Evolutionary conservation across 2,888 invertebrate genomes (phyloP).

Genomic region (Mimachlamys varia): DNA sequence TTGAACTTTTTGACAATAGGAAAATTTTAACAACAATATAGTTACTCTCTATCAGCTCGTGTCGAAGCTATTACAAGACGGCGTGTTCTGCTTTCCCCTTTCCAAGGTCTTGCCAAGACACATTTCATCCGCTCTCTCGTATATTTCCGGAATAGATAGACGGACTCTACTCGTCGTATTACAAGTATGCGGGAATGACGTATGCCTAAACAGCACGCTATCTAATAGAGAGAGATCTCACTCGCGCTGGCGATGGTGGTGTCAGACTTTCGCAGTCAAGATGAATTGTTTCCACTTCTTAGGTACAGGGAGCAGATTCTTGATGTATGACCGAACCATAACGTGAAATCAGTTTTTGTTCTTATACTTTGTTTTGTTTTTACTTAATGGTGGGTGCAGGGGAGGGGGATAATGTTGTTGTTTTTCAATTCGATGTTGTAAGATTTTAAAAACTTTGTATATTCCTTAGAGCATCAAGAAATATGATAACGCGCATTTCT

Average conservation of each 20-base stretch:
- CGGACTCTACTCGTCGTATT: neutral
- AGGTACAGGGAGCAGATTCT: neutral
- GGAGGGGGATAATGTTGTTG: too few species aligned
- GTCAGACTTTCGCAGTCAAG: neutral
- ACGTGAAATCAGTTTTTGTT: too few species aligned
- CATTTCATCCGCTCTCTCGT: neutral
- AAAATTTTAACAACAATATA: neutral
- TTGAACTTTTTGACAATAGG: constrained; percentile 12
- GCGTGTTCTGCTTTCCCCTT: neutral
- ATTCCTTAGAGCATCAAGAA: too few species aligned
- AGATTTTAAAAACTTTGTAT: too few species aligned
- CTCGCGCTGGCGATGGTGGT: neutral
- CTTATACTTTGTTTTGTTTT: too few species aligned
- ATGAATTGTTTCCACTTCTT: neutral
- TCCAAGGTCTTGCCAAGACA: neutral
- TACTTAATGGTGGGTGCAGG: too few species aligned
- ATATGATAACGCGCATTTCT: too few species aligned
- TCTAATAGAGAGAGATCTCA: neutral
- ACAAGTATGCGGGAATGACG: constrained; percentile 3
- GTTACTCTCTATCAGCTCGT: neutral
- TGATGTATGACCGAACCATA: neutral
- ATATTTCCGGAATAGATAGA: constrained; percentile 13
- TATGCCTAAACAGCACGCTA: neutral
- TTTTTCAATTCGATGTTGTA: too few species aligned
- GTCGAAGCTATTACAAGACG: neutral